A percentile compares a stretch with the other conserved stretches of the same genome.
These are phyloP conservation scores for Pammene fasciana DNA, from an alignment of 2,888 invertebrate genomes.

Conservation along the genomic window DNA sequence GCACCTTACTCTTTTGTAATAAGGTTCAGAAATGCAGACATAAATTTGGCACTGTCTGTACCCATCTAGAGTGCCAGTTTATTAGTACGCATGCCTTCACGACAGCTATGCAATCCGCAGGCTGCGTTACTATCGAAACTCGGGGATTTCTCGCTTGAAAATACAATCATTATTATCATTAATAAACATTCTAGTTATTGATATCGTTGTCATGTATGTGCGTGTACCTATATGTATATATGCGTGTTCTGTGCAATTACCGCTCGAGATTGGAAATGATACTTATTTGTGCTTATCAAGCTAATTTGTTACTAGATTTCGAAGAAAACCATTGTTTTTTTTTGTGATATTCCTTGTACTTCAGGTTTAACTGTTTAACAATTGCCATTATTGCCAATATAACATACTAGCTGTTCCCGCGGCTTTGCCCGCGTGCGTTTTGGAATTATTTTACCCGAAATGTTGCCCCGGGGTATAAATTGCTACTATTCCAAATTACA, in stretches of 20 bases:
- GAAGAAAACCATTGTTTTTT: background rate
- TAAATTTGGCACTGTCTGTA: no score
- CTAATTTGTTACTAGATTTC: background rate
- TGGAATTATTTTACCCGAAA: no score
- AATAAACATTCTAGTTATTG: conserved; percentile 17
- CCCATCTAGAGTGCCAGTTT: background rate
- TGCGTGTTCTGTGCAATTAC: conserved; percentile 1
- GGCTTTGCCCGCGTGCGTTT: no score
- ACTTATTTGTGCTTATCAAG: conserved; percentile 1
- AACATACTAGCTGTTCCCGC: no score
- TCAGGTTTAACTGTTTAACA: no score
- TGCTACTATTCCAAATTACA: no score
- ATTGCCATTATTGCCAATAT: no score
- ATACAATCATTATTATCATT: no score
- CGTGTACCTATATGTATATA: background rate
- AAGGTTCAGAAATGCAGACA: no score
- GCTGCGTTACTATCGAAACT: conserved; percentile 1
- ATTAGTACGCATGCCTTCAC: conserved; percentile 2
- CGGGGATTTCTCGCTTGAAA: background rate
- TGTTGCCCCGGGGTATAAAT: no score
- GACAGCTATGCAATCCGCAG: background rate
- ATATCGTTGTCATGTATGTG: conserved; percentile 6
- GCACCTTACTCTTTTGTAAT: no score
- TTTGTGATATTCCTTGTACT: no score
- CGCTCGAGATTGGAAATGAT: background rate